Conservation (phyloP, 2,113 vertebrate genomes). For the Paraplagusia blochii region DNA sequence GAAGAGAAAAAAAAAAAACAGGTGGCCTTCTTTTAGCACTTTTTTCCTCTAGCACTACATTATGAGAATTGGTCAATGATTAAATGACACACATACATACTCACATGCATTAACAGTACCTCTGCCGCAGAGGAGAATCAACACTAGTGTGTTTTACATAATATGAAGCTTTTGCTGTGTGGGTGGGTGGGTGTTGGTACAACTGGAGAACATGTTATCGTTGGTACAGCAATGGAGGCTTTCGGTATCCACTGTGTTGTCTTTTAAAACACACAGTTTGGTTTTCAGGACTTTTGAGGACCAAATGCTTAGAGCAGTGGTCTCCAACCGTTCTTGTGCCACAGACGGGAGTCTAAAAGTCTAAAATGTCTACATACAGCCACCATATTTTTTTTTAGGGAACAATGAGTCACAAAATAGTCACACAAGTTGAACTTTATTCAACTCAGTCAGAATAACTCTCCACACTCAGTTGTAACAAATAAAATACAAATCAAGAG, state of each 20-base stretch:
- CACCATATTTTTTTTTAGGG: too few relatives aligned
- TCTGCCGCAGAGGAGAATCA: constrained; percentile 56
- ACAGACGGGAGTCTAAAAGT: too few relatives aligned
- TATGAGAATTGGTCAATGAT: constrained; percentile 32
- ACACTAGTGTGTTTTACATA: constrained; percentile 64
- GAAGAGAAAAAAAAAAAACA: constrained; percentile 22
- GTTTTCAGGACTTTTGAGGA: too few relatives aligned
- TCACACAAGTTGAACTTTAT: too few relatives aligned
- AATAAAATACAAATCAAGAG: too few relatives aligned
- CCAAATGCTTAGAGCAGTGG: too few relatives aligned
- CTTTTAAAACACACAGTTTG: not conserved
- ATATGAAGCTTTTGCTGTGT: constrained; percentile 44
- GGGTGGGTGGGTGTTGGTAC: constrained; percentile 35
- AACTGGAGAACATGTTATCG: constrained; percentile 42
- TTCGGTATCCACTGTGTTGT: constrained; percentile 20
- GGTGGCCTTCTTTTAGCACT: constrained; percentile 22
- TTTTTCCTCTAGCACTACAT: constrained; percentile 1
- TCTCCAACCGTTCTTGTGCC: too few relatives aligned
- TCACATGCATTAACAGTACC: constrained; percentile 41
- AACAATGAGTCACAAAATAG: too few relatives aligned
- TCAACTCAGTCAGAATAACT: too few relatives aligned
- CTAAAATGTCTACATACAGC: too few relatives aligned
- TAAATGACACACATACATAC: constrained; percentile 6
- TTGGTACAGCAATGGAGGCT: constrained; percentile 54
- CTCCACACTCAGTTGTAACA: too few relatives aligned